Evolutionary conservation across 1,140 invertebrate species (phyloP), one percentile per base, ranked within the genome.

Genomic region (Aphelenchoides avenae): DNA sequence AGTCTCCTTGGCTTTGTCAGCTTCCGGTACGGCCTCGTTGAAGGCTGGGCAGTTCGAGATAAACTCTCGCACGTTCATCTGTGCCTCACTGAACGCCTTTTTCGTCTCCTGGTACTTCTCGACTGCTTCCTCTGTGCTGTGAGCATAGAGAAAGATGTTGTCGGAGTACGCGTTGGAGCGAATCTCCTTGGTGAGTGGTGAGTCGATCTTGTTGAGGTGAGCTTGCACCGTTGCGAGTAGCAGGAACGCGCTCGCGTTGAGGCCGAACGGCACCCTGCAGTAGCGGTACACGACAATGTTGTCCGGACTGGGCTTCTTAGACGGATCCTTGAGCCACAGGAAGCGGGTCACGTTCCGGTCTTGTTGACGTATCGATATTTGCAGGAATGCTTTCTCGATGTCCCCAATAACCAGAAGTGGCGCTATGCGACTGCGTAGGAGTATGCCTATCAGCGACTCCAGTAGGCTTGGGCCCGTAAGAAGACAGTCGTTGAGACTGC

Each of bases 41-140:
- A 39, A 15, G 9, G 15, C 6, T 5, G 15, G 5, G 13, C 34
- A n/a, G 5, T 56, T 61, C n/a, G 29, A 44, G 2, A 58, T 13
- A 3, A 61, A 56, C n/a, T 59, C 52, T 15, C 54, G 57, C 3
- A 56, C 36, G 20, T 56, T 56, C 54, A 56, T 56, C 13, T 15
- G 6, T 9, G 54, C 54, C 9, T 13, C 27, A 2, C 29, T 2
- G 13, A 56, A 59, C 11, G 39, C 39, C 40, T 24, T 20, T 20
- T 55, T 55, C 9, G 54, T 30, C 1, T 3, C 5, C 22, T n/a
- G 20, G 2, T 9, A 26, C 24, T 56, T 37, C 3, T 1, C 3
- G 7, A 59, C 18, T 1, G 52, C 54, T 60, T 57, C 52, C 9
- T 61, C 13, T 3, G 26, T 36, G 0, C 6, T 30, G 15, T 30